Base-by-base conservation (phyloP, 2,797 vertebrate species). In the Protonibea diacanthus region DNA sequence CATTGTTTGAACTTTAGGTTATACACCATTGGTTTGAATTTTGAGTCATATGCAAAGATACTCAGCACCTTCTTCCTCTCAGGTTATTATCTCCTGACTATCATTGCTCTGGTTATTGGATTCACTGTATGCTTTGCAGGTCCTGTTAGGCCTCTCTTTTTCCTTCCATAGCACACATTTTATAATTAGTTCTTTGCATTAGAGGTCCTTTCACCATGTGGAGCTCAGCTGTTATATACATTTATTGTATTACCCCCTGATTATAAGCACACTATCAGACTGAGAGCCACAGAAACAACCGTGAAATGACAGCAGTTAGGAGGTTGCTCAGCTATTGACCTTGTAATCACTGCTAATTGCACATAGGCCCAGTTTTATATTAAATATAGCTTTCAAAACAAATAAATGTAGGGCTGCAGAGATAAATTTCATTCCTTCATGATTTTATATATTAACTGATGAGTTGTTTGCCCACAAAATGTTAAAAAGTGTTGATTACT, bases 211-310 rank as follows among this genome's bases (percentile, higher is more conserved):
- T 51, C n/a, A 48, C 38, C 25, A 14, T 29, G 11, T 11, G 25
- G 15, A 21, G 58, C 66, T 25, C 45, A 63, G 20, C 33, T 51
- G 23, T 21, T 57, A 10, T 3, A 38, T 25, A n/a, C 25, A 38
- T 56, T 53, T 56, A 57, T 6, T n/a, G 3, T 57, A 3, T 52
- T 64, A 58, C 15, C 25, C 62, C 29, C 27, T 42, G 29, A 17
- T 71, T 45, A 58, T 52, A 33, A 40, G 61, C 25, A 15, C 14
- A 23, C 14, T 23, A 15, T 18, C n/a, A 68, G 14, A 27, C 11
- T 49, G 29, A 58, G 76, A 83, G 58, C 40, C 27, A 23, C n/a
- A 75, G 38, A 75, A 59, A 68, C 40, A 67, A 53, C n/a, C n/a
- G 20, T 17, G 25, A 57, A 66, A 45, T 8, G 6, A 61, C 0